Base-by-base conservation (phyloP, 2,113 vertebrate genomes). In the Monopterus albus region DNA sequence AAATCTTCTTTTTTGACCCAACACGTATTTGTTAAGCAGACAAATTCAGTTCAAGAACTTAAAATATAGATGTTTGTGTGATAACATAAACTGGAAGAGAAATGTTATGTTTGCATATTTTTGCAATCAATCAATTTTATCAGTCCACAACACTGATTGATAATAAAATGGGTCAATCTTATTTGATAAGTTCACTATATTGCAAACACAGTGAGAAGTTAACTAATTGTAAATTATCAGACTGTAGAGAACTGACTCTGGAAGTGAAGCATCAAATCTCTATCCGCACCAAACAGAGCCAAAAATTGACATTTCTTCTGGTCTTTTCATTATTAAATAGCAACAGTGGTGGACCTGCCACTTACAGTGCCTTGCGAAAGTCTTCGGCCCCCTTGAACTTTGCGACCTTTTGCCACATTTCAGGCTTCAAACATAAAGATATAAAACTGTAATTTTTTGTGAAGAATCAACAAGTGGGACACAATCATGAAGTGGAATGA, bases 1-100 rank as follows among this genome's bases (percentile, higher is more conserved):
- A 68, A 60, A 47, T 47, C 23, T 3, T 17, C 61, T 8, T 57
- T 11, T 39, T 14, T 57, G 53, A 35, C 7, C 29, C 39, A n/a
- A 67, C 28, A 23, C 4, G 15, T 35, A 4, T 46, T 72, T 78
- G n/a, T 72, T 9, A 72, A 56, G 62, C 5, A 40, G 52, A 79
- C 15, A 7, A 45, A 66, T 50, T 75, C 23, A 74, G 70, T 42
- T 33, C 51, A 62, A 31, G 2, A 60, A 60, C 25, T 56, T 60
- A 18, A 55, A 75, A 45, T 0, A 20, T 26, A 40, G 51, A 33
- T 31, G 5, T 31, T 21, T 38, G 2, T 60, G 18, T 25, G 26
- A 47, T 7, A n/a, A 7, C 29, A 68, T 33, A 15, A 55, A 42
- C 7, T 17, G 2, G 18, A 7, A 55, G 57, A 7, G 2, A 21